Conservation (phyloP, 2,113 vertebrate genomes). For the Ameiurus melas region DNA sequence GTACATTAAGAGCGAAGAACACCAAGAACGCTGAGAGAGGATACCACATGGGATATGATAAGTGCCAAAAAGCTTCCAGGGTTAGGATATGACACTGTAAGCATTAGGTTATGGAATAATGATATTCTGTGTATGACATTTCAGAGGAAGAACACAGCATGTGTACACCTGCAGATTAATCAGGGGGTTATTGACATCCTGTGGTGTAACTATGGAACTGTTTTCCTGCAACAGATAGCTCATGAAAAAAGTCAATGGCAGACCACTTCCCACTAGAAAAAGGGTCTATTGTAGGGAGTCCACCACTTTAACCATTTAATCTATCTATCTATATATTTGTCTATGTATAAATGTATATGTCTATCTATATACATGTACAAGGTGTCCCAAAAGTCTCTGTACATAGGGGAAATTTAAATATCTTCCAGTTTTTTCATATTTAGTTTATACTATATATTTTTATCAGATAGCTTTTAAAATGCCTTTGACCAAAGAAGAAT, state of each 20-base stretch:
- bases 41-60: background rate
- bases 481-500: too few species aligned
- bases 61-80: background rate
- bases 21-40: conserved; percentile 26
- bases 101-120: conserved; percentile 8
- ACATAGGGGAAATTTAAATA: too few species aligned
- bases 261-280: background rate
- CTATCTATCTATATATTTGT: too few species aligned
- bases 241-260: conserved; percentile 4
- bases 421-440: too few species aligned
- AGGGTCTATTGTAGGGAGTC: background rate
- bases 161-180: conserved; percentile 26
- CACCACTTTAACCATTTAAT: background rate
- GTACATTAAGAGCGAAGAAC: conserved; percentile 24
- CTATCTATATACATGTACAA: too few species aligned
- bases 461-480: too few species aligned
- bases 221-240: conserved; percentile 21
- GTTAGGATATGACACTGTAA: background rate
- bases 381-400: too few species aligned
- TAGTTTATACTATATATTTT: too few species aligned
- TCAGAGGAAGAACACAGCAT: conserved; percentile 19
- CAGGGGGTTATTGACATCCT: conserved; percentile 21
- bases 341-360: too few species aligned
- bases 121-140: conserved; percentile 30
- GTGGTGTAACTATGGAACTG: conserved; percentile 9